phyloP scores from a whole-genome alignment of 2,888 invertebrate genomes.

The Tinea trinotella region DNA sequence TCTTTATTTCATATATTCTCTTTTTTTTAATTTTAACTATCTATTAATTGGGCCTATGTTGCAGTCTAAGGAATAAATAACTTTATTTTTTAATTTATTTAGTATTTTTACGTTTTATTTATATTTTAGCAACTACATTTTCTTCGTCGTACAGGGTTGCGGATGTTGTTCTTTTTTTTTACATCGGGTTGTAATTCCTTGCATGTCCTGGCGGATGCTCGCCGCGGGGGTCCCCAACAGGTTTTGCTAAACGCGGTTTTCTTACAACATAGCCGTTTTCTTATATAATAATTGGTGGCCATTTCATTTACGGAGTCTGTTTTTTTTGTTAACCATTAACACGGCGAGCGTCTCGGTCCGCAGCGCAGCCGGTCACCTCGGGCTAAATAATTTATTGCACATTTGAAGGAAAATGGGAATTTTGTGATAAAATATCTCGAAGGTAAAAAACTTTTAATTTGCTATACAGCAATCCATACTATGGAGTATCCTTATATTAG shows the following conservation, averaged over 20 bases:
- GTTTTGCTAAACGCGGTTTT: constrained; percentile 19
- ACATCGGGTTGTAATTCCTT: not conserved
- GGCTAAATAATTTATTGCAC: constrained; percentile 52
- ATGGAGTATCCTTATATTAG: not conserved
- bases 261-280: constrained; percentile 21
- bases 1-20: too few relatives aligned
- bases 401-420: constrained; percentile 56
- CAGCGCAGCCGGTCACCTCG: constrained; percentile 43
- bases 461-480: not conserved
- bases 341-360: constrained; percentile 36
- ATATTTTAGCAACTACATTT: not conserved
- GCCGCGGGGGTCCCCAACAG: constrained; percentile 25
- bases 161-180: constrained; percentile 19
- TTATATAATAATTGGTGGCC: constrained; percentile 50
- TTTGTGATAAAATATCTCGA: constrained; percentile 43
- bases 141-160: constrained; percentile 14
- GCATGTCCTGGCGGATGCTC: constrained; percentile 28
- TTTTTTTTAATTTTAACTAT: too few relatives aligned
- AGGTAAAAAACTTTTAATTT: constrained; percentile 24
- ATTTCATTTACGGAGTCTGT: constrained; percentile 39
- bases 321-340: constrained; percentile 43
- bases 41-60: too few relatives aligned
- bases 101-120: too few relatives aligned
- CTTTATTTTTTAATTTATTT: too few relatives aligned
- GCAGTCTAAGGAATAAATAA: too few relatives aligned